These are phyloP conservation scores for Lysiphlebus fabarum DNA, from an alignment of 1,140 invertebrate genomes.

Conservation along the genomic window DNA sequence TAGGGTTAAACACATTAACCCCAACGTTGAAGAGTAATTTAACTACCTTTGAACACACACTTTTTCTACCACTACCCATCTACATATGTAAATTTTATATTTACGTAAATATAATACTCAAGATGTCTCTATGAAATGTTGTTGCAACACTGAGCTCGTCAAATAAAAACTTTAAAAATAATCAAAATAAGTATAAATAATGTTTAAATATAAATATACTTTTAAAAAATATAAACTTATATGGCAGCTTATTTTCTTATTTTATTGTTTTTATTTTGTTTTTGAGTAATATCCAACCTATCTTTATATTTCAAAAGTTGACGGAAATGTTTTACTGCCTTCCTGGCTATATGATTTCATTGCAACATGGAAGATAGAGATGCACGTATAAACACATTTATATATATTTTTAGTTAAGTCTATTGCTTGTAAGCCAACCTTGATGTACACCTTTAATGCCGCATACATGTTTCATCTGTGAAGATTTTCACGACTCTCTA, in stretches of 20 bases:
- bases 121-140: no score
- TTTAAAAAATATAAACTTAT: no score
- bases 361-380: no score
- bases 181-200: constrained; percentile 9
- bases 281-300: constrained; percentile 2
- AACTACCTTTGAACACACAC: neutral
- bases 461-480: constrained; percentile 28
- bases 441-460: constrained; percentile 5
- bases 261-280: constrained; percentile 33
- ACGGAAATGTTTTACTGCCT: constrained; percentile 33
- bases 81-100: constrained; percentile 10
- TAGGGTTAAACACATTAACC: no score
- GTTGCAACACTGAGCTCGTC: constrained; percentile 29
- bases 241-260: constrained; percentile 27
- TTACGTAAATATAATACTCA: no score
- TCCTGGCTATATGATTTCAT: neutral
- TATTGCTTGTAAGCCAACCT: constrained; percentile 12
- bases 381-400: no score
- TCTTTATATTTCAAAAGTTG: constrained; percentile 37
- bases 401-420: neutral
- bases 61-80: constrained; percentile 20
- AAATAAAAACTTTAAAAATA: constrained; percentile 38
- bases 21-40: no score
- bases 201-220: no score
- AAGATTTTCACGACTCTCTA: constrained; percentile 36